Conservation (phyloP, 2,888 invertebrate species). For the Himalopsyche kuldschensis region DNA sequence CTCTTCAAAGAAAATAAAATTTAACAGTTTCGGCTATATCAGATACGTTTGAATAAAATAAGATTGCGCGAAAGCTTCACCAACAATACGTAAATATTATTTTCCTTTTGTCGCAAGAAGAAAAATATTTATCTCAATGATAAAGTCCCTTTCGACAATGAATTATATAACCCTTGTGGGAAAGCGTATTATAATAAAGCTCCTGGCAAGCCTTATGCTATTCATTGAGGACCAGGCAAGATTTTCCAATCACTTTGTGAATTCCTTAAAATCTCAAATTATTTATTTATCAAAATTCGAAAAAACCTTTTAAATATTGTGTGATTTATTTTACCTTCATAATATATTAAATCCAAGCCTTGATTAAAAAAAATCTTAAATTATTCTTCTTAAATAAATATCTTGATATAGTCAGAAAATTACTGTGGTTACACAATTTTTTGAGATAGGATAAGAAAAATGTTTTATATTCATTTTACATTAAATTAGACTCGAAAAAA, state of each 20-base stretch:
- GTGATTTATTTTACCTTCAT: too few relatives aligned
- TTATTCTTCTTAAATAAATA: too few relatives aligned
- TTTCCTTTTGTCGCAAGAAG: neutral
- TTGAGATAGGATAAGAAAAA: too few relatives aligned
- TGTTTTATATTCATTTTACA: too few relatives aligned
- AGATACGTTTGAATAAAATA: neutral
- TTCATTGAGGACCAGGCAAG: neutral
- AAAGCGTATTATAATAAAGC: neutral
- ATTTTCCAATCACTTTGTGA: neutral
- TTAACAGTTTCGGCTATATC: neutral
- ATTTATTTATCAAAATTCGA: too few relatives aligned
- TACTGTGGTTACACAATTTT: too few relatives aligned
- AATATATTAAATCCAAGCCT: too few relatives aligned
- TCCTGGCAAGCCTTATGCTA: neutral
- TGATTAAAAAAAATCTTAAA: too few relatives aligned
- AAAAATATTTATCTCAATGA: conserved; percentile 2
- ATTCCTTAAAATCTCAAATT: neutral
- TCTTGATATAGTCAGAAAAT: too few relatives aligned
- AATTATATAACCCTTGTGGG: neutral
- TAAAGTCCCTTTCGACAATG: neutral
- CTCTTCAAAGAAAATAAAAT: neutral
- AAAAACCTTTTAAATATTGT: too few relatives aligned
- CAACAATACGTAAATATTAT: neutral
- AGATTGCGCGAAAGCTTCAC: neutral
- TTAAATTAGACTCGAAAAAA: too few relatives aligned